These are phyloP conservation scores for Leptonema lineaticorne DNA, from an alignment of 1,140 invertebrate species.

Conservation along the genomic window DNA sequence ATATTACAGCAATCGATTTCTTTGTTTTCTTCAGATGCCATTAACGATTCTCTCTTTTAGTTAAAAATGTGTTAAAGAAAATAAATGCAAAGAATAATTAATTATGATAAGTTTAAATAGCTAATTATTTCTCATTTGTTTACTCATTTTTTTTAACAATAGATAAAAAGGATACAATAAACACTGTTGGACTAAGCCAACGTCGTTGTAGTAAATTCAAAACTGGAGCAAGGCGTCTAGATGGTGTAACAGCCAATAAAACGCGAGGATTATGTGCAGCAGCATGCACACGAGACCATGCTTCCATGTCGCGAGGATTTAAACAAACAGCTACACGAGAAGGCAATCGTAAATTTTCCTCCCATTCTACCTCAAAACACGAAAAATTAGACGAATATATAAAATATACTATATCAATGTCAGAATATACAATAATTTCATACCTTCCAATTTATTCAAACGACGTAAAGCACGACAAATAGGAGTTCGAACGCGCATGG, in stretches of 20 bases:
- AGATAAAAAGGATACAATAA: slow-evolving; percentile 35
- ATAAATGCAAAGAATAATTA: neutral
- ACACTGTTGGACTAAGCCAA: slow-evolving; percentile 57
- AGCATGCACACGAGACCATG: slow-evolving; percentile 82
- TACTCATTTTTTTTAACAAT: neutral
- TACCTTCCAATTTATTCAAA: slow-evolving; percentile 84
- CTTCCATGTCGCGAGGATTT: slow-evolving; percentile 71
- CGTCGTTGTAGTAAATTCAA: slow-evolving; percentile 76
- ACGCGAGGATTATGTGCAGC: slow-evolving; percentile 90
- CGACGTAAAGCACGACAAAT: slow-evolving; percentile 86
- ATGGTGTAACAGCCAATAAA: slow-evolving; percentile 70
- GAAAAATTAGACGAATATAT: neutral
- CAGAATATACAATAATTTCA: slow-evolving; percentile 7
- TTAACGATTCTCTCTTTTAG: slow-evolving; percentile 31
- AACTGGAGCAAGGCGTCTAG: slow-evolving; percentile 71
- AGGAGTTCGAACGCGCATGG: slow-evolving; percentile 84
- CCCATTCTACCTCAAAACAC: slow-evolving; percentile 65
- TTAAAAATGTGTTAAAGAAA: slow-evolving; percentile 33
- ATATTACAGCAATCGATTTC: slow-evolving; percentile 26
- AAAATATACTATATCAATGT: neutral
- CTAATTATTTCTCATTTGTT: too few relatives aligned
- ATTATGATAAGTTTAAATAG: neutral
- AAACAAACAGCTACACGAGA: slow-evolving; percentile 76
- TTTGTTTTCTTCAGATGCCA: slow-evolving; percentile 23
- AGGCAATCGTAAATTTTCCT: slow-evolving; percentile 78